These are phyloP conservation scores for Pyrgus malvae DNA, from an alignment of 2,888 invertebrate species.

Conservation along the genomic window DNA sequence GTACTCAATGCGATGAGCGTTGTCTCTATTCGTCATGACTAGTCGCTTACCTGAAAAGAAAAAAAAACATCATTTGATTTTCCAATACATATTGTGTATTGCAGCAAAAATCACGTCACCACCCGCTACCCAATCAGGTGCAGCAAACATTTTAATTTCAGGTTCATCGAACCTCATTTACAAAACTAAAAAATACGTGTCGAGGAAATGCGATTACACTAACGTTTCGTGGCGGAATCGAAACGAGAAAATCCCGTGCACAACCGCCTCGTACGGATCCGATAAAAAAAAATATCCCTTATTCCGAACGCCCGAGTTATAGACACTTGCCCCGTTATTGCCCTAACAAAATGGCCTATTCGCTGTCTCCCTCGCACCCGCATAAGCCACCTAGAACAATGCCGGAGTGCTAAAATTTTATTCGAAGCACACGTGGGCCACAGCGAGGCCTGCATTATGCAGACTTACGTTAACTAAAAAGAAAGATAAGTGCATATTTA, in stretches of 20 bases:
- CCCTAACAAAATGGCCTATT: slow-evolving; percentile 62
- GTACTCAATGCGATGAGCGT: no score
- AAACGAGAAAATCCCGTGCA: slow-evolving; percentile 47
- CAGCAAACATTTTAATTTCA: slow-evolving; percentile 24
- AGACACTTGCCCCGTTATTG: slow-evolving; percentile 65
- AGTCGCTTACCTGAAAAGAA: slow-evolving; percentile 41
- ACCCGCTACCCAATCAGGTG: slow-evolving; percentile 3
- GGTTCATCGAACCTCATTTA: neutral
- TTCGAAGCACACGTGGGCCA: slow-evolving; percentile 74
- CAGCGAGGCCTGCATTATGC: slow-evolving; percentile 71
- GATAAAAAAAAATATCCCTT: slow-evolving; percentile 62
- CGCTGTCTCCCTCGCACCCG: slow-evolving; percentile 52
- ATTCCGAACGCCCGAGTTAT: slow-evolving; percentile 62
- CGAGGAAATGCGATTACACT: slow-evolving; percentile 23
- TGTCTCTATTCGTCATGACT: slow-evolving; percentile 27
- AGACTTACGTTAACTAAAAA: slow-evolving; percentile 77
- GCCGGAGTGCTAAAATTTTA: slow-evolving; percentile 78
- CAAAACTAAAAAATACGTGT: slow-evolving; percentile 12
- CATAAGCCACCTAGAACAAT: slow-evolving; percentile 64
- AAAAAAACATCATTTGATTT: no score
- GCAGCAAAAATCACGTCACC: slow-evolving; percentile 10
- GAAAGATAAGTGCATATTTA: slow-evolving; percentile 81
- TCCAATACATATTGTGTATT: no score
- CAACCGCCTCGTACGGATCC: slow-evolving; percentile 42
- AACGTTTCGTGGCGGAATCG: slow-evolving; percentile 40